Evolutionary conservation across 64 coral and sea anemone genomes (phyloP), one percentile per base, ranked within the genome.

Genomic region (Actinia tenebrosa): DNA sequence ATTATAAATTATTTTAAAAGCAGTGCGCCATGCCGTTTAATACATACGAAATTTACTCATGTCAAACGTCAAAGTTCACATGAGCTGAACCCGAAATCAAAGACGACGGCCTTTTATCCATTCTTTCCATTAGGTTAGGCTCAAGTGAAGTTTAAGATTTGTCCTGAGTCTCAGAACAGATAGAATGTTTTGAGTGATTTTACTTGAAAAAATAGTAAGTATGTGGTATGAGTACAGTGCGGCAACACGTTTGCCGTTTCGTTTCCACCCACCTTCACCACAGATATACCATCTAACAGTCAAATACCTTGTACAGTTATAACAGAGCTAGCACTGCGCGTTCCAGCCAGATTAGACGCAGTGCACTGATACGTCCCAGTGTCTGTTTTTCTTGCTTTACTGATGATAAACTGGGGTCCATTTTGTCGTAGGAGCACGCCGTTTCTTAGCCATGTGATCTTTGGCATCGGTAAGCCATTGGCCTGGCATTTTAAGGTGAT

Each of bases 341-440:
- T 78, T 10, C 94, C 94, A 14, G 69, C 72, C 14, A 71, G 56
- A 84, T 89, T 96, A 4, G 53, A 84, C 15, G 94, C 91, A 64
- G 77, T 80, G 71, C 94, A 96, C 16, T 77, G 84, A 87, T 89
- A 96, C 15, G 66, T 45, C 14, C 94, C 91, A 17, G 84, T 89
- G 45, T 86, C 88, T 45, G 56, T 46, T 80, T 60, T 91, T 8
- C 63, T 71, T 25, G 60, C 23, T 16, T 71, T 80, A 62, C 53
- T 46, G 58, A 91, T 78, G 18, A 30, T 62, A 19, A 27, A 86
- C 10, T n/a, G 43, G 14, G 54, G 78, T 44, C 82, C 68, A 22
- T 77, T 66, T 16, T 27, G 25, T 20, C 44, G 68, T 7, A 90
- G 20, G 30, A 47, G 71, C 25, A 80, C 53, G 22, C 80, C 91